phyloP scores from a whole-genome alignment of 2,888 invertebrate species.

The Drosophila prostipennis region DNA sequence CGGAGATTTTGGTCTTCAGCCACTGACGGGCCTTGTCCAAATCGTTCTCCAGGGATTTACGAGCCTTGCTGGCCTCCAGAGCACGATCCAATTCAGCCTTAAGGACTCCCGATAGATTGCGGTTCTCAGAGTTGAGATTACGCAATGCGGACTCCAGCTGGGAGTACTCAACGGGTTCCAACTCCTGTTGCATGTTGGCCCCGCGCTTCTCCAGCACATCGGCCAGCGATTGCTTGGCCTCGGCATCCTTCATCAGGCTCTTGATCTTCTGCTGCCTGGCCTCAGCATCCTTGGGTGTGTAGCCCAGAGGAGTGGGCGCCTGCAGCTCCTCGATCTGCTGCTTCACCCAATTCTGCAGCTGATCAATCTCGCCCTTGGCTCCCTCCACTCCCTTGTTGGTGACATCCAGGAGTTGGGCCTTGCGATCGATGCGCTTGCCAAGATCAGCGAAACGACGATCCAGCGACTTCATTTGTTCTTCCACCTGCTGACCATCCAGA shows the following conservation, averaged over 20 bases:
- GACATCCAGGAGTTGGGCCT: constrained; percentile 92
- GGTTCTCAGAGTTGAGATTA: constrained; percentile 90
- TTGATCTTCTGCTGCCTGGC: constrained; percentile 90
- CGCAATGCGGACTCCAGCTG: constrained; percentile 90
- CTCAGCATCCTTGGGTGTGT: constrained; percentile 91
- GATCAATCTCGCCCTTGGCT: constrained; percentile 91
- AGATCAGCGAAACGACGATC: constrained; percentile 94
- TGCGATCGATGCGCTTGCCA: constrained; percentile 92
- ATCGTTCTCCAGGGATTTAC: constrained; percentile 91
- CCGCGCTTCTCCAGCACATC: constrained; percentile 93
- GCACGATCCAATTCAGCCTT: constrained; percentile 90
- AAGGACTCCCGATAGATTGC: constrained; percentile 88
- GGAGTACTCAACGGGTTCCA: constrained; percentile 93
- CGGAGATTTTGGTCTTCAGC: constrained; percentile 91
- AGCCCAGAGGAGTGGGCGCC: constrained; percentile 89
- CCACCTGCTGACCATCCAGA: constrained; percentile 94
- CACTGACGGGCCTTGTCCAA: constrained; percentile 92
- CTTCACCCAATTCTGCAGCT: constrained; percentile 91
- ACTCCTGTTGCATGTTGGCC: constrained; percentile 92
- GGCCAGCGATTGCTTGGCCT: constrained; percentile 92
- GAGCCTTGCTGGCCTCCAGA: constrained; percentile 88
- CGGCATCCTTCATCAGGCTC: constrained; percentile 91
- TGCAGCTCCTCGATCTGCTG: constrained; percentile 89
- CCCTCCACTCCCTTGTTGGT: constrained; percentile 93
- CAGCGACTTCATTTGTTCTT: constrained; percentile 94